Percentiles rank a stretch among this genome's conserved stretches.
Conservation (phyloP, 2,797 vertebrate genomes). For the Furcifer pardalis region DNA sequence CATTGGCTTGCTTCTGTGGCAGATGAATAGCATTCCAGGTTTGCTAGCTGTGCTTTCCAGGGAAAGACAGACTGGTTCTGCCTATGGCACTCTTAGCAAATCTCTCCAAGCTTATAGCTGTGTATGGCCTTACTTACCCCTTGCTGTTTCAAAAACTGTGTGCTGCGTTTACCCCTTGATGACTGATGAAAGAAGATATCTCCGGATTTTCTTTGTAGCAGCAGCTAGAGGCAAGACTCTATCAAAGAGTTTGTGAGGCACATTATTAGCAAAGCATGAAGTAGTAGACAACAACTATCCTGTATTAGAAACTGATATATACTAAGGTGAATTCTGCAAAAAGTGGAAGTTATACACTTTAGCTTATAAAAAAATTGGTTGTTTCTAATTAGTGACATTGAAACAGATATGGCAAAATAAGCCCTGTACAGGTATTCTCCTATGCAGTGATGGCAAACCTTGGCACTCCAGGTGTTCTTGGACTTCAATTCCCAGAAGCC, state of each 20-base stretch:
- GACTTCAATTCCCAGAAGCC: too few relatives aligned
- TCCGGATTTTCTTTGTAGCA: background rate
- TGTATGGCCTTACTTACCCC: background rate
- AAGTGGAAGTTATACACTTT: background rate
- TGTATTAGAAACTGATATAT: background rate
- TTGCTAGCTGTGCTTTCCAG: background rate
- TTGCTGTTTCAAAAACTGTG: background rate
- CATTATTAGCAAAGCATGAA: background rate
- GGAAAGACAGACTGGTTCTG: background rate
- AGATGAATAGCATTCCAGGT: slow-evolving; percentile 22
- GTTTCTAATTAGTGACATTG: background rate
- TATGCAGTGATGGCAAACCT: too few relatives aligned
- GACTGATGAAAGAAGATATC: background rate
- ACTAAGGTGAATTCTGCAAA: background rate
- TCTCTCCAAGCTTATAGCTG: rapidly evolving
- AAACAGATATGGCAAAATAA: background rate
- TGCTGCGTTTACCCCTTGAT: background rate
- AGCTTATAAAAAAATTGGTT: too few relatives aligned
- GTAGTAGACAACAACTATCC: background rate
- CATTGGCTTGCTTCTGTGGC: background rate
- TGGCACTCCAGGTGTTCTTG: too few relatives aligned
- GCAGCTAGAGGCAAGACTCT: background rate
- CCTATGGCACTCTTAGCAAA: background rate
- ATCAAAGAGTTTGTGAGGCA: background rate
- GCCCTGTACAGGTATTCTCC: background rate